phyloP scores from a whole-genome alignment of 2,888 invertebrate genomes.

The Yponomeuta sedellus region DNA sequence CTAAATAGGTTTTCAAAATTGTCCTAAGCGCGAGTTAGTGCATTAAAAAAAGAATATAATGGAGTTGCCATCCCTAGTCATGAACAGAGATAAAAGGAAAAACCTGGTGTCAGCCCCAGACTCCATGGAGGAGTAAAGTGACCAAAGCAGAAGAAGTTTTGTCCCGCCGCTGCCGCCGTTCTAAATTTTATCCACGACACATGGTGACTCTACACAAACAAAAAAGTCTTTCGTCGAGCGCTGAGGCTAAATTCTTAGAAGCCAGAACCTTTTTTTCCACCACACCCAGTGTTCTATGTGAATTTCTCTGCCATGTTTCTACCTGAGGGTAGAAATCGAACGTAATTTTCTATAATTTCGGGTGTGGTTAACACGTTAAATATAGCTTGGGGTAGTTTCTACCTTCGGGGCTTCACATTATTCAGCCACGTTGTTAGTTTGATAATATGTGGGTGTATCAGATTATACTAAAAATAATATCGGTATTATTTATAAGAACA shows the following conservation, averaged over 20 bases:
- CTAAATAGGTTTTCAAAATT: too few species aligned
- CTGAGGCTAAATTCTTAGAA: slow-evolving; percentile 47
- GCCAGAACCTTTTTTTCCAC: slow-evolving; percentile 40
- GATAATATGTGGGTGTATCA: too few species aligned
- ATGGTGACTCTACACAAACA: slow-evolving; percentile 24
- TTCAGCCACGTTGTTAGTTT: slow-evolving; percentile 1
- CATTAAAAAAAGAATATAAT: too few species aligned
- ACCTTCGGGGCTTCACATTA: neutral
- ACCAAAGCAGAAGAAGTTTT: too few species aligned
- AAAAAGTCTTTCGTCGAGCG: slow-evolving; percentile 31
- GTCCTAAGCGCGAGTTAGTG: too few species aligned
- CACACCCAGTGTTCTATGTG: slow-evolving; percentile 26
- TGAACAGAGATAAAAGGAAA: too few species aligned
- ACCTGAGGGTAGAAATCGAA: slow-evolving; percentile 34
- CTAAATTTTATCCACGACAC: neutral
- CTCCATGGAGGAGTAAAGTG: too few species aligned
- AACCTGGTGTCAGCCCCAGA: too few species aligned
- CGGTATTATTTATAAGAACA: too few species aligned
- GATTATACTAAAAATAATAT: too few species aligned
- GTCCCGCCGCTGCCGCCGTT: too few species aligned
- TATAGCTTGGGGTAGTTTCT: slow-evolving; percentile 25
- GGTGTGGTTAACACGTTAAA: slow-evolving; percentile 24
- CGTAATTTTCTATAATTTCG: slow-evolving; percentile 28
- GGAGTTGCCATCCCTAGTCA: too few species aligned
- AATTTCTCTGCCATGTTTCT: slow-evolving; percentile 37